Percentiles rank a stretch among this genome's conserved stretches.
phyloP scores from a whole-genome alignment of 2,113 vertebrate species.

The Todiramphus chloris region DNA sequence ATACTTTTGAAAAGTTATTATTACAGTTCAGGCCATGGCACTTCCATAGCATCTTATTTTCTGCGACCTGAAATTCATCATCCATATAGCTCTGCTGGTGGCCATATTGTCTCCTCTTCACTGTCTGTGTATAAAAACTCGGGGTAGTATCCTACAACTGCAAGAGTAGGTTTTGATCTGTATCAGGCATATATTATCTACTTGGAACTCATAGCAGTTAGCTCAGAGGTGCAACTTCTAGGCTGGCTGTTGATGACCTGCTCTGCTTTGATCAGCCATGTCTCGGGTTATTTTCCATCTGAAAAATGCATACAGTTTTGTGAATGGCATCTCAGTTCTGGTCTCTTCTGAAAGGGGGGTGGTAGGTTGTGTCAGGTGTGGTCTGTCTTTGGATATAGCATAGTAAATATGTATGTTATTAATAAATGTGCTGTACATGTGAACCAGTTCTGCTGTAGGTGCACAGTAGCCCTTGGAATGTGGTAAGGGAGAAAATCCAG shows the following conservation, averaged over 20 bases:
- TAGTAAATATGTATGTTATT: not conserved
- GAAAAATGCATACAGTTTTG: not conserved
- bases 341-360: not conserved
- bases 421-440: not conserved
- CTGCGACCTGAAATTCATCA: not conserved
- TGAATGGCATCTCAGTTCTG: not conserved
- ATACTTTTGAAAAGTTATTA: not conserved
- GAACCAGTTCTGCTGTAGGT: not conserved
- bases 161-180: not conserved
- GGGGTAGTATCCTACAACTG: not conserved
- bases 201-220: not conserved
- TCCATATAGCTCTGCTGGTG: not conserved
- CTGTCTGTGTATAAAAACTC: not conserved
- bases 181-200: not conserved
- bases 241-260: not conserved
- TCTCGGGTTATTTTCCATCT: not conserved
- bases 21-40: not conserved
- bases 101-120: fast-evolving
- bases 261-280: fast-evolving
- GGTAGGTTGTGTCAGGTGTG: too few species aligned
- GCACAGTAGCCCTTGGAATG: not conserved
- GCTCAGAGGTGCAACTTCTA: not conserved
- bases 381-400: not conserved
- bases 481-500: not conserved
- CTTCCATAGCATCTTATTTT: not conserved